Percentiles rank a stretch among this genome's conserved stretches.
phyloP scores from a whole-genome alignment of 37 sponge, comb jelly and placozoan species.

The Hormiphora californensis region DNA sequence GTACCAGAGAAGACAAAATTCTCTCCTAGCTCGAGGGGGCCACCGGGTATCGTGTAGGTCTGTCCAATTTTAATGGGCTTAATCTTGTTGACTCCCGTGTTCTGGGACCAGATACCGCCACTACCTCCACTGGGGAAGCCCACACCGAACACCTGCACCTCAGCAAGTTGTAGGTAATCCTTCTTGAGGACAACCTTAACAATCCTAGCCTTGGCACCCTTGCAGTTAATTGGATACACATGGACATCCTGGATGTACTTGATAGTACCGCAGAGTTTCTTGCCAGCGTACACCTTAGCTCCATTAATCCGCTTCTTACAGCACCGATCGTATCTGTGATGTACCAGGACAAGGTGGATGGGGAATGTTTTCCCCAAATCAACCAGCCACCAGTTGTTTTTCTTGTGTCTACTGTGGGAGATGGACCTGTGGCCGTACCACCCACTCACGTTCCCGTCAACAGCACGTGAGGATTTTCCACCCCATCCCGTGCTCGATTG shows the following conservation, averaged over 20 bases:
- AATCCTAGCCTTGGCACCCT: not conserved
- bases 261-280: not conserved
- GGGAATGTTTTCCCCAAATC: constrained; percentile 3
- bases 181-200: not conserved
- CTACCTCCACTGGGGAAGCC: not conserved
- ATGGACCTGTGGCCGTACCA: not conserved
- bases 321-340: not conserved
- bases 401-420: not conserved
- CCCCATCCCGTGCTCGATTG: not conserved
- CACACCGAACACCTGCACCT: constrained; percentile 10
- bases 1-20: not conserved
- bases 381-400: not conserved
- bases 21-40: not conserved
- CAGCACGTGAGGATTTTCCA: not conserved
- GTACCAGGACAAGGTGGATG: not conserved
- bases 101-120: not conserved
- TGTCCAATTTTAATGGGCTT: not conserved
- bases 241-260: not conserved
- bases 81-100: not conserved
- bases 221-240: not conserved
- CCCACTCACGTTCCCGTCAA: not conserved
- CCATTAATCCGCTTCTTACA: not conserved
- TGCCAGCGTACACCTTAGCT: not conserved
- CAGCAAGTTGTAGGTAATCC: not conserved
- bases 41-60: constrained; percentile 2